These are phyloP conservation scores for Rana temporaria DNA, from an alignment of 2,113 vertebrate genomes.

Conservation along the genomic window DNA sequence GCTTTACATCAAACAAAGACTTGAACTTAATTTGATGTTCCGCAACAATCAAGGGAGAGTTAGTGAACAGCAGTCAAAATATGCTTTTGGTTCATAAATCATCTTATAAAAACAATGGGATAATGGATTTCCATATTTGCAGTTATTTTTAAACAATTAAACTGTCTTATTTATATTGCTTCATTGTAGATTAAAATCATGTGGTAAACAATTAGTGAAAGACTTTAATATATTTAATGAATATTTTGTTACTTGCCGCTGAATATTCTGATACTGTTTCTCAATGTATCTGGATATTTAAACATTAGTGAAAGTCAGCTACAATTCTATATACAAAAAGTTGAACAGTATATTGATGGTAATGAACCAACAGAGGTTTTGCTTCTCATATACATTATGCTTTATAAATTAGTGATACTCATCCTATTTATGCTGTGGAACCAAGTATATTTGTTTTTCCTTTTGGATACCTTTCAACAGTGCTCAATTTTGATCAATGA, in stretches of 20 bases:
- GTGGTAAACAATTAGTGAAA: neutral
- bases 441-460: too few species aligned
- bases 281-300: too few species aligned
- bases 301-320: too few species aligned
- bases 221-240: neutral
- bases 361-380: neutral
- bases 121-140: neutral
- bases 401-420: too few species aligned
- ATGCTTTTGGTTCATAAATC: constrained; percentile 12
- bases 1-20: neutral
- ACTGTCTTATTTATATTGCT: neutral
- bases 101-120: neutral
- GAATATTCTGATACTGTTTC: too few species aligned
- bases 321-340: too few species aligned
- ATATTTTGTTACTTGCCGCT: neutral
- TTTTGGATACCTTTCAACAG: too few species aligned
- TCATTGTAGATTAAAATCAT: neutral
- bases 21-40: neutral
- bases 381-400: too few species aligned
- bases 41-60: neutral
- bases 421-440: too few species aligned
- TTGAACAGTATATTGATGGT: neutral
- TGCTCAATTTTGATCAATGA: too few species aligned
- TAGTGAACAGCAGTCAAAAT: neutral
- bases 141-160: neutral